These are phyloP conservation scores for Yponomeuta sedellus DNA, from an alignment of 2,888 invertebrate genomes.

Conservation along the genomic window DNA sequence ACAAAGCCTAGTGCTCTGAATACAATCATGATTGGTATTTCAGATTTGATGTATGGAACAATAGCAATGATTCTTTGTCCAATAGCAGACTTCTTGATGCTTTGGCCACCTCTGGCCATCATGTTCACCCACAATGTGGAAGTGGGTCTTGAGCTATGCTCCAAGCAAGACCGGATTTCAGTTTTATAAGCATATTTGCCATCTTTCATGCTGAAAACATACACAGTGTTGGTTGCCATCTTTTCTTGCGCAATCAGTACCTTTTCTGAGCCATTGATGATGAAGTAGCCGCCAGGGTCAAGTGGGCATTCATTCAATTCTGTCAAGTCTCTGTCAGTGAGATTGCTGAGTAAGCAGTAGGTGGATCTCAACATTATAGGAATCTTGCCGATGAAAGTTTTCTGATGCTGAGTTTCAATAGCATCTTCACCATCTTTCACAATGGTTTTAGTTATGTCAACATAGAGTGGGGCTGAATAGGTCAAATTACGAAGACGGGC, in stretches of 20 bases:
- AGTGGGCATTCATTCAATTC: conserved; percentile 99
- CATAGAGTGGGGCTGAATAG: conserved; percentile 98
- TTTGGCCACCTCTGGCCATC: conserved; percentile 99
- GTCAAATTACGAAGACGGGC: conserved; percentile 97
- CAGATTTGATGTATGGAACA: conserved; percentile 98
- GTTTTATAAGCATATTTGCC: conserved; percentile 99
- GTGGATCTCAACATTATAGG: conserved; percentile 99
- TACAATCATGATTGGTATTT: conserved; percentile 99
- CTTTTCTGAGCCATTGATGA: conserved; percentile 99
- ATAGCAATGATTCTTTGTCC: conserved; percentile 99
- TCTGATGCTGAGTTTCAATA: conserved; percentile 87
- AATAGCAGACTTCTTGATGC: conserved; percentile 98
- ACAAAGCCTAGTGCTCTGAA: conserved; percentile 99
- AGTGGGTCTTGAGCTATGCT: conserved; percentile 91
- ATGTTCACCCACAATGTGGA: conserved; percentile 99
- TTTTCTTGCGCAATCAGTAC: conserved; percentile 99
- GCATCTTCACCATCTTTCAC: conserved; percentile 94
- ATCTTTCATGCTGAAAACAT: conserved; percentile 99
- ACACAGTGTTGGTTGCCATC: conserved; percentile 99
- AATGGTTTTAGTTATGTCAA: conserved; percentile 98
- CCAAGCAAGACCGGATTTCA: conserved; percentile 91
- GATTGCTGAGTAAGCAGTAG: conserved; percentile 94
- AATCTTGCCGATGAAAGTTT: conserved; percentile 91
- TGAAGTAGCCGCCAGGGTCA: conserved; percentile 99
- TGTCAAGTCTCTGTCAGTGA: conserved; percentile 98